A percentile compares a stretch with the other conserved stretches of the same genome.
These are phyloP conservation scores for Oncorhynchus kisutch DNA, from an alignment of 2,113 vertebrate species.

Conservation along the genomic window DNA sequence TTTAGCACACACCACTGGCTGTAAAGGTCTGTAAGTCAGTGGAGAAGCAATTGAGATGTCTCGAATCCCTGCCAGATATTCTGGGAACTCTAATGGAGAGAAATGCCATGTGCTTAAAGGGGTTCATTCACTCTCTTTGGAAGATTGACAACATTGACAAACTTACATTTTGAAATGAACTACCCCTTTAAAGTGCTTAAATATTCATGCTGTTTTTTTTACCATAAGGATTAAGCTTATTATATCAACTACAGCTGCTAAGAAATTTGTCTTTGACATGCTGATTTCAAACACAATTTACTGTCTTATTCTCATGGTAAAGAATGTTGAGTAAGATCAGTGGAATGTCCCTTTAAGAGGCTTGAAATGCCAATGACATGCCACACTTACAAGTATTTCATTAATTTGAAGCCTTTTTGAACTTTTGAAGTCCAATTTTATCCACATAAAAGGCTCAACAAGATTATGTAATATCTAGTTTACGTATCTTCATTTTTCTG, in stretches of 20 bases:
- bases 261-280: too few species aligned
- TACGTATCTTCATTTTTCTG: too few species aligned
- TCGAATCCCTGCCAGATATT: not conserved
- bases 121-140: not conserved
- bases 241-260: too few species aligned
- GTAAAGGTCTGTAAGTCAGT: conserved; percentile 24
- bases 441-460: conserved; percentile 33
- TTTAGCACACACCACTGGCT: conserved; percentile 33
- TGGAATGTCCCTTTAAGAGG: not conserved
- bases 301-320: not conserved
- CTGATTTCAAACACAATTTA: too few species aligned
- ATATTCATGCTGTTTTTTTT: not conserved
- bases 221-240: not conserved
- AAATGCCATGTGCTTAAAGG: too few species aligned
- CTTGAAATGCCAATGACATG: conserved; percentile 4
- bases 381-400: not conserved
- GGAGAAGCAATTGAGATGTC: not conserved
- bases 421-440: conserved; percentile 35
- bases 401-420: conserved; percentile 25
- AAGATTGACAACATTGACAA: not conserved
- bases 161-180: not conserved
- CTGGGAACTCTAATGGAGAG: not conserved
- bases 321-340: not conserved
- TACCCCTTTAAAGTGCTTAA: not conserved
- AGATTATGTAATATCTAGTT: conserved; percentile 35